Evolutionary conservation across 2,113 vertebrate genomes (phyloP), one percentile per base, ranked within the genome.

Genomic region (Lucifuga dentata): DNA sequence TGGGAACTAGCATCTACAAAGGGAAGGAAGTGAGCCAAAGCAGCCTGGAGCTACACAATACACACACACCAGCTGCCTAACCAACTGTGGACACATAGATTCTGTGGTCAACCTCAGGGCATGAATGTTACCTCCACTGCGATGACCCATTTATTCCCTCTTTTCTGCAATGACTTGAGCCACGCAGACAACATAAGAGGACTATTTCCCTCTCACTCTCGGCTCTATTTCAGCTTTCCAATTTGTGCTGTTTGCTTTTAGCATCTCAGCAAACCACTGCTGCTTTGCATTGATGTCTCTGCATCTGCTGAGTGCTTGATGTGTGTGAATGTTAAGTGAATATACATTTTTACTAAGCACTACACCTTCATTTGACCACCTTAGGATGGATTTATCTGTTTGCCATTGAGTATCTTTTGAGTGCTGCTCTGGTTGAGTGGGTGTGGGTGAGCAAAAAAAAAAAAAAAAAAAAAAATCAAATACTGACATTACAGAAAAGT

Each of bases 91-190:
- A 75, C 56, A 76, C 57, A 71, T 3, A 1, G 45, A 68, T 61
- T 60, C 74, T 84, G 82, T 78, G 73, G 86, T 84, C 73, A 80
- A 83, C 78, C 76, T 81, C 56, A 60, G 76, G 78, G 76, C 83
- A 80, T 35, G 50, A 67, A 59, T 74, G 46, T 76, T 80, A 81
- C 76, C 76, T 72, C 74, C 52, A 38, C 65, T 56, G 57, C 8
- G 43, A 75, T 52, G 68, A 62, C 76, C 73, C 75, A 72, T 51
- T 79, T 76, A n/a, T 19, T 73, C 33, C 7, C 10, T 32, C 15
- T 57, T 40, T 26, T 66, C 24, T 53, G 62, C 44, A 36, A 44
- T 8, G 39, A 40, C 55, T 17, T 20, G 5, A 17, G 40, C 43
- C 20, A 52, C 5, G 20, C 15, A 55, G 2, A 36, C 8, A 53